phyloP scores from a whole-genome alignment of 2,113 vertebrate species.

The Sorex araneus region DNA sequence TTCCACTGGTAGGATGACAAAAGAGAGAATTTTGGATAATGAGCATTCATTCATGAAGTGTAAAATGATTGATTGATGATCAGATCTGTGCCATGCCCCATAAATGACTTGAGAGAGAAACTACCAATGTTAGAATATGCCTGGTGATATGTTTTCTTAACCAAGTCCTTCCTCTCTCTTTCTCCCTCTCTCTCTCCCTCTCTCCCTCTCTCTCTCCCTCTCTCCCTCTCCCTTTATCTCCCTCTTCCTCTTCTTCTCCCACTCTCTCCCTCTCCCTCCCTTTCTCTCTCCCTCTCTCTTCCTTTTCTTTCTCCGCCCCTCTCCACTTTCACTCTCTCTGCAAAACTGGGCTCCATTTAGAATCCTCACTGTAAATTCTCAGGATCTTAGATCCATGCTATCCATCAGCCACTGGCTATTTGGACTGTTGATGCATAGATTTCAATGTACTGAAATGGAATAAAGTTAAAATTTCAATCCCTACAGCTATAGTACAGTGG shows the following conservation, averaged over 20 bases:
- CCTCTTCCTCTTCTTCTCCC: too few relatives aligned
- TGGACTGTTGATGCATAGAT: background rate
- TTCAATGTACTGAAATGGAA: constrained; percentile 47
- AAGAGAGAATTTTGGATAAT: background rate
- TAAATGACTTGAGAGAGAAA: background rate
- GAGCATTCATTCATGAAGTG: background rate
- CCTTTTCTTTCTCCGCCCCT: too few relatives aligned
- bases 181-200: too few relatives aligned
- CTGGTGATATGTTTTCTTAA: background rate
- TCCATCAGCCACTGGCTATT: background rate
- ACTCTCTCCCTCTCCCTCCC: too few relatives aligned
- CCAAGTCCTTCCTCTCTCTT: too few relatives aligned
- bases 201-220: too few relatives aligned
- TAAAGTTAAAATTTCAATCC: background rate
- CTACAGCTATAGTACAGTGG: too few relatives aligned
- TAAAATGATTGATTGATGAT: background rate
- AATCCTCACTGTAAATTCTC: background rate
- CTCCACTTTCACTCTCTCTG: too few relatives aligned
- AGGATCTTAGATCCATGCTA: background rate
- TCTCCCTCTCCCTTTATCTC: too few relatives aligned
- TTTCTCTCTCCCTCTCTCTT: too few relatives aligned
- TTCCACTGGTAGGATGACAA: background rate
- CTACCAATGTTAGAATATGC: background rate
- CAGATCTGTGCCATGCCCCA: background rate
- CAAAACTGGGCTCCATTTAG: background rate